phyloP scores from a whole-genome alignment of 1,140 invertebrate species.

The Drepana arcuata region DNA sequence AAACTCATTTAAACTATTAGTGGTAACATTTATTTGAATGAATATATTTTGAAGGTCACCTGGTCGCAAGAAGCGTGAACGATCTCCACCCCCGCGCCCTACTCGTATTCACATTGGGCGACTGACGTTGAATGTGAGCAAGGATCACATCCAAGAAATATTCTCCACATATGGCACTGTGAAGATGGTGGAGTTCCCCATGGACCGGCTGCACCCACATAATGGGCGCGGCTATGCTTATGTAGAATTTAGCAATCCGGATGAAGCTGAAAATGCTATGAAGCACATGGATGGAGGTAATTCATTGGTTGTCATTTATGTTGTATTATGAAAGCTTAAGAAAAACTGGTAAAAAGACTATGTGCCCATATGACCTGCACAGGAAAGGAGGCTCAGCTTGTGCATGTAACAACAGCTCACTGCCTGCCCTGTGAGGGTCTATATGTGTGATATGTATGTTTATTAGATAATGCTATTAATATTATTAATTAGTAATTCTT shows the following conservation, averaged over 20 bases:
- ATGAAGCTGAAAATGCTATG: slow-evolving; percentile 98
- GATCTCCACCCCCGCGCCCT: slow-evolving; percentile 88
- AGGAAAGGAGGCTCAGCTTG: too few species aligned
- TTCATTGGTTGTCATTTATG: neutral
- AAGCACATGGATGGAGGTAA: slow-evolving; percentile 99
- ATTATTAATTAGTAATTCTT: too few species aligned
- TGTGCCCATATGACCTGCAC: too few species aligned
- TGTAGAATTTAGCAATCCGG: slow-evolving; percentile 93
- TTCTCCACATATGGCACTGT: slow-evolving; percentile 94
- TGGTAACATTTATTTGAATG: too few species aligned
- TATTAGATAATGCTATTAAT: too few species aligned
- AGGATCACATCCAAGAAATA: slow-evolving; percentile 95
- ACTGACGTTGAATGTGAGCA: slow-evolving; percentile 92
- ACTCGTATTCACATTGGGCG: slow-evolving; percentile 94
- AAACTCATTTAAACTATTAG: too few species aligned
- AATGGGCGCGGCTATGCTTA: slow-evolving; percentile 93
- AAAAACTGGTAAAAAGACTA: too few species aligned
- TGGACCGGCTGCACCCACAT: slow-evolving; percentile 88
- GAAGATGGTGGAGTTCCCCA: slow-evolving; percentile 91
- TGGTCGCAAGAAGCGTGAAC: slow-evolving; percentile 74
- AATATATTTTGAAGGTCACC: slow-evolving; percentile 45
- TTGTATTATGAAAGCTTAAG: too few species aligned
- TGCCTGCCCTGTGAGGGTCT: too few species aligned
- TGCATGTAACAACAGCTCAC: too few species aligned
- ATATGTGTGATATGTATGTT: too few species aligned